Base-by-base conservation (phyloP, 2,113 vertebrate species). In the Caloenas nicobarica region DNA sequence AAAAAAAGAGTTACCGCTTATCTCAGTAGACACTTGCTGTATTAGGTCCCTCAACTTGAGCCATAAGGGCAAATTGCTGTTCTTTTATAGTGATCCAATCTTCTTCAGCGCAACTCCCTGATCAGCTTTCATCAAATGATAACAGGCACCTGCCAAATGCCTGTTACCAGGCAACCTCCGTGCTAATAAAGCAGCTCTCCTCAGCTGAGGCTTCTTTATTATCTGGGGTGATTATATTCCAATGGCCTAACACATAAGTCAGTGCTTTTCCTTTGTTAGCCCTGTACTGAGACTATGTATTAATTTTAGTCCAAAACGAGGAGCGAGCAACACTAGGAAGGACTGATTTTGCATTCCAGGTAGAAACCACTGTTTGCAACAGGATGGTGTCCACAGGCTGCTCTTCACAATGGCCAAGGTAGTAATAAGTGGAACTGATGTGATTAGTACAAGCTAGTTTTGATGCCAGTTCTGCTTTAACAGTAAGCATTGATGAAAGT, bases 21-120 rank as follows among this genome's bases (percentile, higher is more conserved):
- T 89, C 77, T 93, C 10, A 12, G 34, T 48, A 81, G 86, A 81
- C 56, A 66, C 29, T 90, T 81, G 16, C 81, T 87, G 53, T 57
- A 76, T 92, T 79, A 89, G 69, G 64, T 81, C 53, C 53, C 48
- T 89, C 60, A 79, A 36, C 56, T 36, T 68, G 66, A 95, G 57
- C 69, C 81, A 57, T 76, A 81, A 93, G 84, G 53, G 81, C 69
- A 56, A 93, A 81, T 78, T 86, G 86, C 86, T 81, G 24, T 82
- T 93, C 89, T 89, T 68, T 68, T 81, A 31, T 92, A 93, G 85
- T n/a, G 83, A 93, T 84, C 61, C 77, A 79, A 1, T 92, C 69
- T 87, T 83, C 82, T 91, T 58, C 86, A 92, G 53, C 7, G 24
- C 2, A 7, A 34, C 56, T 87, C 83, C 69, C 38, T 12, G 16